Conservation (phyloP, 2,888 invertebrate genomes). For the Gymnosoma rotundatum region DNA sequence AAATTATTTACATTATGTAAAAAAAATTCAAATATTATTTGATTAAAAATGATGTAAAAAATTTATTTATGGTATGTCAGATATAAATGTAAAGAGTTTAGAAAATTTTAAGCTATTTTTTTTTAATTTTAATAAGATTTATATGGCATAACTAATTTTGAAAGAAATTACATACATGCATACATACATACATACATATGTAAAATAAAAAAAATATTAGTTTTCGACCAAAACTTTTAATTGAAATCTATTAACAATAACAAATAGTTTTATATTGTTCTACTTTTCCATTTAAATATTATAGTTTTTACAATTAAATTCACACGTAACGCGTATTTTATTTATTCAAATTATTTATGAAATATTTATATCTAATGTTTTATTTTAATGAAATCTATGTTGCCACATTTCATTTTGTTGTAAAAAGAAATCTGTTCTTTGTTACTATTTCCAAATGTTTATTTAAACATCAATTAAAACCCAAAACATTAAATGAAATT, state of each 20-base stretch:
- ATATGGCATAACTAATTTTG: too few species aligned
- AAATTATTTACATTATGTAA: too few species aligned
- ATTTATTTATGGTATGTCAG: too few species aligned
- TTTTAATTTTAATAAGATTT: too few species aligned
- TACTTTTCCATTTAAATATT: not conserved
- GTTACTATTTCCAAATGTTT: slow-evolving; percentile 49
- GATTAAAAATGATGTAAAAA: too few species aligned
- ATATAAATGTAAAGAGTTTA: too few species aligned
- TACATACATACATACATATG: not conserved
- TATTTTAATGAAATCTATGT: slow-evolving; percentile 2
- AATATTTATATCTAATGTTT: slow-evolving; percentile 11
- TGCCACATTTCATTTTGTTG: slow-evolving; percentile 54
- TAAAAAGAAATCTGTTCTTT: slow-evolving; percentile 35
- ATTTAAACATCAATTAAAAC: slow-evolving; percentile 50
- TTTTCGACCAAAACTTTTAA: not conserved
- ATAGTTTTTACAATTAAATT: not conserved
- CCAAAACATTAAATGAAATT: slow-evolving; percentile 52
- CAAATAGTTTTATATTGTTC: not conserved
- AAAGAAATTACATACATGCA: too few species aligned
- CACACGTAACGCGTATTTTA: too few species aligned
- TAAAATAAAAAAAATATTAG: not conserved
- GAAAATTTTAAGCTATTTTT: too few species aligned
- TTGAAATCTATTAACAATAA: not conserved
- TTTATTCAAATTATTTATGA: too few species aligned
- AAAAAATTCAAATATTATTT: too few species aligned